Percentiles rank a stretch among this genome's conserved stretches.
Conservation (phyloP, 2,113 vertebrate genomes). For the Corythornis cristatus region DNA sequence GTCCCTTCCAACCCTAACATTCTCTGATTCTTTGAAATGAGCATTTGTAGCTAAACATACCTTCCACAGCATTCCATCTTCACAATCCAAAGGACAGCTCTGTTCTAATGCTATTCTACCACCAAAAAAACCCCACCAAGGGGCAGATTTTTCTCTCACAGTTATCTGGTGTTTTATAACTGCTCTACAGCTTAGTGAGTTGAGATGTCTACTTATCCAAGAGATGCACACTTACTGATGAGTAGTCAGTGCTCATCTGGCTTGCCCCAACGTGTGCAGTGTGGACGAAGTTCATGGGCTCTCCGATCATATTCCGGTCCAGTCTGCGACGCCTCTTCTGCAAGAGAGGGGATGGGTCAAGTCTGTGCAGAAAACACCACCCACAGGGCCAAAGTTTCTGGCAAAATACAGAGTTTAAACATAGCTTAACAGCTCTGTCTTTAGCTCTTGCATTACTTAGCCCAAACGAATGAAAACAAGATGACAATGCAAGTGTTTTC, state of each 20-base stretch:
- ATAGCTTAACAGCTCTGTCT: not conserved
- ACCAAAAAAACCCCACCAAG: not conserved
- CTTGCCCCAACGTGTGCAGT: conserved; percentile 88
- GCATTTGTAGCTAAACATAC: not conserved
- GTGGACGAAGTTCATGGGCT: conserved; percentile 92
- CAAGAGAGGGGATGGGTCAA: not conserved
- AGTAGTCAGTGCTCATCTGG: conserved; percentile 79
- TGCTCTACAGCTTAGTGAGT: not conserved
- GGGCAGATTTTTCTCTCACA: not conserved
- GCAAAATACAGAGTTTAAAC: not conserved
- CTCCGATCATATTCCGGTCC: conserved; percentile 90
- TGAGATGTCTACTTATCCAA: not conserved
- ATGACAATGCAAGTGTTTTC: not conserved
- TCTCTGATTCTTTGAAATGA: not conserved
- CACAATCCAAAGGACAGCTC: not conserved
- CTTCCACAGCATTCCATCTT: not conserved
- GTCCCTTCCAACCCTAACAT: too few relatives aligned
- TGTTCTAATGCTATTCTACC: not conserved
- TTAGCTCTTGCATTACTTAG: not conserved
- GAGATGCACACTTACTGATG: conserved; percentile 75
- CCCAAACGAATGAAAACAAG: not conserved
- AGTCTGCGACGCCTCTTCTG: conserved; percentile 85
- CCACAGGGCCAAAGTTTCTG: not conserved
- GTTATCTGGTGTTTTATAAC: not conserved
- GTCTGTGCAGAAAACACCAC: not conserved